phyloP scores from a whole-genome alignment of 2,797 vertebrate species.

The Coregonus suidteri region DNA sequence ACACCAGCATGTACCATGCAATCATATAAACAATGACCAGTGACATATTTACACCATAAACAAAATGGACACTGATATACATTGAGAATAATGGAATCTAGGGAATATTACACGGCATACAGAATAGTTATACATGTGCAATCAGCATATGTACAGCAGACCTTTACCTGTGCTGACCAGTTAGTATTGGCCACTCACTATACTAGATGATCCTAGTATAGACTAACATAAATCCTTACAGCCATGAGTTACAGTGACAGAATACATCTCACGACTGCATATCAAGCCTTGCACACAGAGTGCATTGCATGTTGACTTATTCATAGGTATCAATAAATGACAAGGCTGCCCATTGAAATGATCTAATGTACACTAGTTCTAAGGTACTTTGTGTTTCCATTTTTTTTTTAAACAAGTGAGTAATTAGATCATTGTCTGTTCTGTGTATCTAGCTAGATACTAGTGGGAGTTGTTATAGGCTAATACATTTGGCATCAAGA shows the following conservation, averaged over 20 bases:
- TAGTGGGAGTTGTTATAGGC: neutral
- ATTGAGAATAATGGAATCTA: too few relatives aligned
- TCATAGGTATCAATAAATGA: constrained; percentile 56
- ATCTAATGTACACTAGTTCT: constrained; percentile 1
- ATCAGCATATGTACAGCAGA: too few relatives aligned
- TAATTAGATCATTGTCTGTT: constrained; percentile 24
- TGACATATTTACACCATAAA: neutral
- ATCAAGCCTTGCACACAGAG: neutral
- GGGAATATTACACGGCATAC: too few relatives aligned
- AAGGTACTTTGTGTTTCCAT: constrained; percentile 49
- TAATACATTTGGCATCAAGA: neutral
- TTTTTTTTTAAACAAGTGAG: constrained; percentile 13
- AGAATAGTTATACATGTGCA: neutral
- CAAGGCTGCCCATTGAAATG: constrained; percentile 52
- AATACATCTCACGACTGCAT: neutral
- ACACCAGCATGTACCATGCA: neutral
- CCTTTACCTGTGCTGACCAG: too few relatives aligned
- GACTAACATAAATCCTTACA: neutral
- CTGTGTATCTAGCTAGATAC: too few relatives aligned
- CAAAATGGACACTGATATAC: neutral
- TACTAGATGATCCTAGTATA: too few relatives aligned
- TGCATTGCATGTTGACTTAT: constrained; percentile 20
- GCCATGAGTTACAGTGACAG: neutral
- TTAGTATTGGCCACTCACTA: too few relatives aligned
- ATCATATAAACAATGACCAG: neutral